Evolutionary conservation across 2,113 vertebrate species (phyloP), one percentile per base, ranked within the genome.

Genomic region (Cebidichthys violaceus): DNA sequence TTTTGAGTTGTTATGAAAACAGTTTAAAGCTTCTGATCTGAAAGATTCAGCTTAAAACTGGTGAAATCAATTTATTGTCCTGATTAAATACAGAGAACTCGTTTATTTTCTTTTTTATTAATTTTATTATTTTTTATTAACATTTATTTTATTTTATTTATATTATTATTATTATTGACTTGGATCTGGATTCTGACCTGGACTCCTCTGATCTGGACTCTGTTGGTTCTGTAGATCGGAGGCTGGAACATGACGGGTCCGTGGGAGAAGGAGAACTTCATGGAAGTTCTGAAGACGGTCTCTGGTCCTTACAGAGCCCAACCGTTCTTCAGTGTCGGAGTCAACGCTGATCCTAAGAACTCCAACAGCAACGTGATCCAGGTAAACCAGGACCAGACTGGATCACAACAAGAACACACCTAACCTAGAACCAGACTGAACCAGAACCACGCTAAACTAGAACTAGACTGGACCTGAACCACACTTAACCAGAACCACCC

Each of bases 351-450:
- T 86, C 97, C 97, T 41, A 99, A 99, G 86, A 99, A 96, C 92
- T 99, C 98, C 88, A 99, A 99, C 95, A 98, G 97, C 92, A 99
- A 99, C 4, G 43, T 99, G 73, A 99, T 99, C 84, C 97, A 99
- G 97, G 98, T 99, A 50, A 67, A 47, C 15, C 70, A 8, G 14
- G 27, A 66, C 35, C 72, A 20, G 18, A 24, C 54, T 27, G 54
- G 24, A 57, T 24, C 54, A 27, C 24, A 59, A 59, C n/a, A 15
- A 17, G 59, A 31, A 18, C n/a, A n/a, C 45, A 47, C 7, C n/a
- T n/a, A n/a, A n/a, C n/a, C n/a, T n/a, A n/a, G n/a, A 35, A 35
- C 33, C 33, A 35, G 33, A 5, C 14, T 45, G 15, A 17, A 45
- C 43, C 13, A 45, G 43, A 45, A 47, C 45, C 45, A 47, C 7